Evolutionary conservation across 2,797 vertebrate genomes (phyloP).

Genomic region (Onychomys arenicola): DNA sequence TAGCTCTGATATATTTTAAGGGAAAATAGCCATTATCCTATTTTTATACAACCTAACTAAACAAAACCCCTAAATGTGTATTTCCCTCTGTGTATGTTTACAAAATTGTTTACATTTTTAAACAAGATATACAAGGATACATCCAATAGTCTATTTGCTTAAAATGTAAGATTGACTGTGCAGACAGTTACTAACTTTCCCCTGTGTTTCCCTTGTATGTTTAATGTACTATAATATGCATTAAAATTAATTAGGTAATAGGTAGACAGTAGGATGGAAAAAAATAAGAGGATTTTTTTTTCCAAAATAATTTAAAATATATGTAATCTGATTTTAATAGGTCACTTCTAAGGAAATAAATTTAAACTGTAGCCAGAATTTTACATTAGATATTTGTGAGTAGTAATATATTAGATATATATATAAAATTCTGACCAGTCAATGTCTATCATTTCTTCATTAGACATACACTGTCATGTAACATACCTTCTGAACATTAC

Average conservation of each 20-base stretch:
- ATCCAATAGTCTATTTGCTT: background rate
- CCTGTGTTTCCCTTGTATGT: background rate
- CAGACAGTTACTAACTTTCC: background rate
- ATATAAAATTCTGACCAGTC: background rate
- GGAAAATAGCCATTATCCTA: background rate
- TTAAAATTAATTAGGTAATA: constrained; percentile 12
- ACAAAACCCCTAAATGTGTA: background rate
- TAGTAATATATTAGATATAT: background rate
- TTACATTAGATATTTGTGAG: background rate
- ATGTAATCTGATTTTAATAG: background rate
- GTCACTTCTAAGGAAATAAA: constrained; percentile 4
- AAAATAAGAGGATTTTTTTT: background rate
- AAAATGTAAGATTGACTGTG: background rate
- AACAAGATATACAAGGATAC: background rate
- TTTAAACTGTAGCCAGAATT: background rate
- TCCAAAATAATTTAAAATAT: constrained; percentile 6
- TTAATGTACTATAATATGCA: background rate
- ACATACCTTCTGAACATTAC: background rate
- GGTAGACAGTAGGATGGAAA: background rate
- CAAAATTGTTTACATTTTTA: background rate
- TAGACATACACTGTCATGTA: background rate
- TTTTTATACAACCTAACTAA: background rate
- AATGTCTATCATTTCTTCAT: background rate
- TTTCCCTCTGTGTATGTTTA: background rate
- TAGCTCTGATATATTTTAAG: constrained; percentile 1